These are phyloP conservation scores for Cydia fagiglandana DNA, from an alignment of 1,140 invertebrate genomes.

Conservation along the genomic window DNA sequence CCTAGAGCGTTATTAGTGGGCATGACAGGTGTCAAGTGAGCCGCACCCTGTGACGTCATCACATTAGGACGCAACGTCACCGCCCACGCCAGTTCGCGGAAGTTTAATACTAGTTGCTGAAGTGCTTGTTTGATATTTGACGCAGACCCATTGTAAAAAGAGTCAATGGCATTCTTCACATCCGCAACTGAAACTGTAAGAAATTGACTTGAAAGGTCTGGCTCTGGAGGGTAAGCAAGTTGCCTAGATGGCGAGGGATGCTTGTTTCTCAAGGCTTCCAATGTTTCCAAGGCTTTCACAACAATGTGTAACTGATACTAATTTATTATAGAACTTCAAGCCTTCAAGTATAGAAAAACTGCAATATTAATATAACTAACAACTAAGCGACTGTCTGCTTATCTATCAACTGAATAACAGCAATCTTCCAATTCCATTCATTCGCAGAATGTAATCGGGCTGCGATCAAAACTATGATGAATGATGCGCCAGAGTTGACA, in stretches of 20 bases:
- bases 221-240: too few relatives aligned
- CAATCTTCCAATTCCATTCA: background rate
- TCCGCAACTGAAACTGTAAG: too few relatives aligned
- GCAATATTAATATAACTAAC: background rate
- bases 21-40: constrained; percentile 37
- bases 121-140: background rate
- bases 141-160: too few relatives aligned
- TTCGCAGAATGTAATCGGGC: background rate
- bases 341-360: background rate
- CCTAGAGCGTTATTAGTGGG: background rate
- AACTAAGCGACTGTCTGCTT: background rate
- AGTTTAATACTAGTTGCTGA: constrained; percentile 13
- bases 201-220: too few relatives aligned
- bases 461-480: background rate
- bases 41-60: constrained; percentile 44
- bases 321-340: too few relatives aligned
- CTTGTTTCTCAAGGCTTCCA: too few relatives aligned
- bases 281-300: too few relatives aligned
- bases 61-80: background rate
- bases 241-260: too few relatives aligned
- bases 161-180: too few relatives aligned
- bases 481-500: constrained; percentile 9
- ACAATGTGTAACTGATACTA: background rate
- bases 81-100: background rate
- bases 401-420: background rate